phyloP scores from a whole-genome alignment of 37 sponge, comb jelly and placozoan species.

The Spongia lamella region DNA sequence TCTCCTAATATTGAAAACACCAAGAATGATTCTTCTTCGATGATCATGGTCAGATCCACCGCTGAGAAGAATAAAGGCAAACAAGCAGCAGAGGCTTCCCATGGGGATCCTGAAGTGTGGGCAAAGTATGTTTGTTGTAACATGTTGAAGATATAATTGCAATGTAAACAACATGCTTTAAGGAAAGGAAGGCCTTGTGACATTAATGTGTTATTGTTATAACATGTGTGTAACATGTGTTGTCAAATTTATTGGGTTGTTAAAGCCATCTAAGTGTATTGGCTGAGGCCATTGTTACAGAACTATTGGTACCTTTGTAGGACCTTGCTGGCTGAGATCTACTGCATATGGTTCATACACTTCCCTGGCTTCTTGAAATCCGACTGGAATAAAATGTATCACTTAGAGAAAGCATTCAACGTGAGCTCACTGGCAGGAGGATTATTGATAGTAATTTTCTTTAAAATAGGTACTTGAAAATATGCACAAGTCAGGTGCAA shows the following conservation, averaged over 20 bases:
- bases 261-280: no score
- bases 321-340: constrained; percentile 58
- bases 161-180: no score
- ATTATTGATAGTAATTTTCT: no score
- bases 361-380: constrained; percentile 60
- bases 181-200: no score
- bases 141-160: background rate
- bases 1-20: no score
- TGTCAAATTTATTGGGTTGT: no score
- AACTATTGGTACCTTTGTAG: no score
- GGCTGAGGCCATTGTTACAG: no score
- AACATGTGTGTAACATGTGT: no score
- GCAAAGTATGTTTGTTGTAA: constrained; percentile 4
- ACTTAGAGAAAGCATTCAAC: constrained; percentile 43
- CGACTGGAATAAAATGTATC: constrained; percentile 75
- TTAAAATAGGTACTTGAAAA: constrained; percentile 36
- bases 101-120: constrained; percentile 1
- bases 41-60: constrained; percentile 32
- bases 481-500: constrained; percentile 36
- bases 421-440: background rate
- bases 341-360: constrained; percentile 70
- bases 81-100: constrained; percentile 19
- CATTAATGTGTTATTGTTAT: no score
- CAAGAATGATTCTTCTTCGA: no score
- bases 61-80: constrained; percentile 69